phyloP scores from a whole-genome alignment of 2,797 vertebrate species.

The Argentina silus region DNA sequence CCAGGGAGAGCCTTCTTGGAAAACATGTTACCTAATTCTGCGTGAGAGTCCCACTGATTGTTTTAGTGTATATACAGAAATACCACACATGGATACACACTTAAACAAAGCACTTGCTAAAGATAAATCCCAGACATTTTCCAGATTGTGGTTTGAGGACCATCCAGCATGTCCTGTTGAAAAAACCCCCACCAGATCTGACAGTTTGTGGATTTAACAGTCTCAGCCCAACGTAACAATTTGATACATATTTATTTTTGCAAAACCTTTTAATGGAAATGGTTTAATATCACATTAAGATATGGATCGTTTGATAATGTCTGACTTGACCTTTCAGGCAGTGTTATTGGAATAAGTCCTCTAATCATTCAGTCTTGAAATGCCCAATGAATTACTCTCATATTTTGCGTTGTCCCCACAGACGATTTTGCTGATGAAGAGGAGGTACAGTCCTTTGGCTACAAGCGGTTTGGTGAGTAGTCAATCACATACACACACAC shows the following conservation, averaged over 20 bases:
- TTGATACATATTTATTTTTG: too few species aligned
- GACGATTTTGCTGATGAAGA: conserved; percentile 98
- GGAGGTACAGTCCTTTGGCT: conserved; percentile 98
- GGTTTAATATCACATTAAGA: too few species aligned
- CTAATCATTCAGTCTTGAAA: background rate
- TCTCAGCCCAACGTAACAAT: too few species aligned
- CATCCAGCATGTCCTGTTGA: background rate
- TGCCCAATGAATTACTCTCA: conserved; percentile 1
- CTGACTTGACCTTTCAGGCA: background rate
- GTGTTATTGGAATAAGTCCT: background rate
- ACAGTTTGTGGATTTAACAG: too few species aligned
- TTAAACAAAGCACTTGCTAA: too few species aligned
- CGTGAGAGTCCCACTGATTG: background rate
- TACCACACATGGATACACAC: too few species aligned
- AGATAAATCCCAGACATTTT: background rate
- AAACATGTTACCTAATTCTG: conserved; percentile 4
- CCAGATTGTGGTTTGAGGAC: background rate
- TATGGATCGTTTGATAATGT: too few species aligned
- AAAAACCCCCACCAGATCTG: background rate
- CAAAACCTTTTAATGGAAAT: too few species aligned
- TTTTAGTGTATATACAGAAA: background rate
- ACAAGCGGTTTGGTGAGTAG: conserved; percentile 98
- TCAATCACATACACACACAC: too few species aligned
- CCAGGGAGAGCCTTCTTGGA: conserved; percentile 11
- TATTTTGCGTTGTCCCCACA: conserved; percentile 62